Evolutionary conservation across 2,888 invertebrate genomes (phyloP), one percentile per base, ranked within the genome.

Genomic region (Cryptophagus acutangulus): DNA sequence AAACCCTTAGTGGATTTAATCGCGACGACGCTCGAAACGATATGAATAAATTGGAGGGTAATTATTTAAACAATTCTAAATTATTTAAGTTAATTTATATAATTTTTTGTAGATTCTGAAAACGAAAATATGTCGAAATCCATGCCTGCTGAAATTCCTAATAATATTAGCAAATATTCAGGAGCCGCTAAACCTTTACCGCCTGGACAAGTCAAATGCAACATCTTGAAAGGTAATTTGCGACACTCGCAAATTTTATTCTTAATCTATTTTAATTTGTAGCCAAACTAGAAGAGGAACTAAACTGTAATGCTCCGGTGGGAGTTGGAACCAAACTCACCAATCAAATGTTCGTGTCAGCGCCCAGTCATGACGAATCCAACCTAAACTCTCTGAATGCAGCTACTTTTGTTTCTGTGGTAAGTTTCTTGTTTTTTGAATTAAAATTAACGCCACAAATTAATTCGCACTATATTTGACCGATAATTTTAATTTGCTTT

Each of bases 161-260:
- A 69, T 46, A 69, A 69, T 46, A 66, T 68, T 28, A 57, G 57
- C 33, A 67, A 63, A 52, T 52, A 50, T 36, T 54, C 58, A 12
- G 59, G 57, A 18, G 50, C 49, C 8, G 64, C 63, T 13, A 81
- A 82, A 58, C 83, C 87, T 14, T 77, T 93, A 43, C 91, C 92
- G 31, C 88, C 89, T 5, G 90, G 91, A 49, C 88, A 92, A 63
- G 78, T 94, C 46, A 95, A 94, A 71, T 94, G 94, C 71, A 94
- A 89, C 72, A 93, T 94, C 65, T 74, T 94, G 38, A 95, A 95
- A 77, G 89, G 89, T 70, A 77, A 76, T n/a, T n/a, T n/a, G 29
- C 29, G 13, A 29, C 12, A 10, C 5, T 29, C 56, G 70, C 18
- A 26, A 33, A 31, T 25, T 31, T 20, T 13, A 18, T 13, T 33